Base-by-base conservation (phyloP, 37 sponge, comb jelly and placozoan genomes). In the Tethya wilhelma region DNA sequence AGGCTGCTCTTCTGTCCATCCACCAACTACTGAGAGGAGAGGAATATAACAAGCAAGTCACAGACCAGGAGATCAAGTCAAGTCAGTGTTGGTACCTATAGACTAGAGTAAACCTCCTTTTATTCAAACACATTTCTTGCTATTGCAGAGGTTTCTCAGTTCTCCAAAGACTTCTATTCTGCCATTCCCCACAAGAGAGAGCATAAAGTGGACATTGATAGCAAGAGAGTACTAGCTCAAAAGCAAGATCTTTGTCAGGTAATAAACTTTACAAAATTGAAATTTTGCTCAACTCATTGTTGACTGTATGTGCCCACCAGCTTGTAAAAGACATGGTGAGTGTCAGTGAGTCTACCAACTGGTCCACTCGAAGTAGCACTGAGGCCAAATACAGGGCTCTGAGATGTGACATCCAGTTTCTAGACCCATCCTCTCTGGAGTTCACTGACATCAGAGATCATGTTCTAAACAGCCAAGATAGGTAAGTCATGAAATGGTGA, bases 191-290 rank as follows among this genome's bases (percentile, higher is more conserved):
- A 93, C 94, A 80, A 84, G n/a, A 23, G 29, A 19, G 58, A 56
- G 9, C 82, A 80, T 44, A 58, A 6, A 17, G 38, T 65, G 4
- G 46, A 67, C 66, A 91, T 88, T 36, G 46, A 75, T 68, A 81
- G 57, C 64, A 79, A 84, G 71, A 82, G 71, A 33, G 19, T 69
- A 56, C 71, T 96, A 20, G 84, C 94, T 28, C 65, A 90, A 70
- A 90, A 89, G 60, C 97, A 93, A 49, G 94, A 96, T 55, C 78
- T 96, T 46, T 96, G 97, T 60, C 97, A 96, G 79, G 91, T 91
- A n/a, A n/a, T n/a, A n/a, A n/a, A n/a, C n/a, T n/a, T n/a, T n/a
- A n/a, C n/a, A n/a, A n/a, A n/a, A n/a, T 19, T 25, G 28, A n/a
- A 60, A 26, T 8, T 23, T 60, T 11, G 25, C 7, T n/a, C 22